Evolutionary conservation across 2,797 vertebrate species (phyloP).

Genomic region (Phoxinus dragarum): DNA sequence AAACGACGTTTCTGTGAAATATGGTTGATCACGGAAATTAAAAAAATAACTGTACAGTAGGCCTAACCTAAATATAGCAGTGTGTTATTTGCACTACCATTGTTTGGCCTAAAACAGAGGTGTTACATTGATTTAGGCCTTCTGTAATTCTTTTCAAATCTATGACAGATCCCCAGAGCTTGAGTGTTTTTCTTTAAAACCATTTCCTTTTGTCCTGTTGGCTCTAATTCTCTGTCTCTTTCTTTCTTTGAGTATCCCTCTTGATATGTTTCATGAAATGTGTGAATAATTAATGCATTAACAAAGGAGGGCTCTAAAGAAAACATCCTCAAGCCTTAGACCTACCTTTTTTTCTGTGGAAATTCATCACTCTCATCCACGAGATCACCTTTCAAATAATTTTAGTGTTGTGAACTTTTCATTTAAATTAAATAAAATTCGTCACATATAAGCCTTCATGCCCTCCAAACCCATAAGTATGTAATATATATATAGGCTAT

Average conservation of each 20-base stretch:
- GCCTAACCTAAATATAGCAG: neutral
- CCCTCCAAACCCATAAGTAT: neutral
- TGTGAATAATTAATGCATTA: slow-evolving; percentile 49
- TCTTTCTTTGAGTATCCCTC: neutral
- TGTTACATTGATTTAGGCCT: neutral
- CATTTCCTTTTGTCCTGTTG: neutral
- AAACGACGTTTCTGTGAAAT: neutral
- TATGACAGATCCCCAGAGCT: neutral
- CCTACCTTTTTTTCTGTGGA: neutral
- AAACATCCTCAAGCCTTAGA: neutral
- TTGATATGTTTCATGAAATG: slow-evolving; percentile 12
- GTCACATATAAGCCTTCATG: neutral
- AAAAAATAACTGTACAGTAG: neutral
- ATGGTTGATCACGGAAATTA: neutral
- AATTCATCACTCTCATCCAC: neutral
- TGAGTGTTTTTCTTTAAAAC: neutral
- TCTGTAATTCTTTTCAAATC: neutral
- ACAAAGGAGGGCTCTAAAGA: slow-evolving; percentile 33
- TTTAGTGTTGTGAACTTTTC: neutral
- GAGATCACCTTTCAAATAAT: neutral
- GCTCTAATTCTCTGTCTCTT: neutral
- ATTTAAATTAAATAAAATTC: neutral
- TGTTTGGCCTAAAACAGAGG: neutral
- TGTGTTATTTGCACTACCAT: neutral
- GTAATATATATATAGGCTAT: neutral